Evolutionary conservation across 2,797 vertebrate species (phyloP), one percentile per base, ranked within the genome.

Genomic region (Agapornis canus): DNA sequence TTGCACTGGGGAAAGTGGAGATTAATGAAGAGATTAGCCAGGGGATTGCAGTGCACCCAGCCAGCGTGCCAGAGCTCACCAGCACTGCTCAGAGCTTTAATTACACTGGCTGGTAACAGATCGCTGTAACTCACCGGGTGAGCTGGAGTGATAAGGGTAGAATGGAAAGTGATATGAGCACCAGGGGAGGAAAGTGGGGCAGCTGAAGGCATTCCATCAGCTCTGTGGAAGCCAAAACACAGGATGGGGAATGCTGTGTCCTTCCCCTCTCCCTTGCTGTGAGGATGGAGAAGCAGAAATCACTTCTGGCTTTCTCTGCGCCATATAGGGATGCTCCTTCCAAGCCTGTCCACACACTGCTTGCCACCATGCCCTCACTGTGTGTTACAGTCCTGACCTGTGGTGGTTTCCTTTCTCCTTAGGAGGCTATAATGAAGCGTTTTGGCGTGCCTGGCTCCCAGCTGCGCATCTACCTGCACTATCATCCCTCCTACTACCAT

Each of bases 401-500:
- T 39, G 16, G 11, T 11, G 4, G 10, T 76, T n/a, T 47, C 8
- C 32, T 35, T 25, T 49, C 81, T 32, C 7, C 19, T 13, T 77
- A 99, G 99, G 99, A 98, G 39, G 98, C 98, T 82, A 96, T 99
- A 89, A 60, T 65, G 71, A 90, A 98, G 97, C 98, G 90, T 6
- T 99, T 98, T 3, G 77, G 94, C 0, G 82, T 99, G 40, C 89
- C 97, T 0, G 95, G 94, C 27, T 97, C 97, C 70, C 98, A 98
- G 69, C 97, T 99, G 81, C 97, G 99, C 0, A 94, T 99, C 59
- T 99, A 99, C 96, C 97, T 99, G 69, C 99, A 99, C 95, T 99
- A 99, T 98, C 99, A 99, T 78, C 99, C 99, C 1, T 99, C 99
- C 42, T 99, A 99, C 96, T 98, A 98, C 92, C 99, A 99, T 97